Base-by-base conservation (phyloP, 2,888 invertebrate species). In the Papilio gigon region DNA sequence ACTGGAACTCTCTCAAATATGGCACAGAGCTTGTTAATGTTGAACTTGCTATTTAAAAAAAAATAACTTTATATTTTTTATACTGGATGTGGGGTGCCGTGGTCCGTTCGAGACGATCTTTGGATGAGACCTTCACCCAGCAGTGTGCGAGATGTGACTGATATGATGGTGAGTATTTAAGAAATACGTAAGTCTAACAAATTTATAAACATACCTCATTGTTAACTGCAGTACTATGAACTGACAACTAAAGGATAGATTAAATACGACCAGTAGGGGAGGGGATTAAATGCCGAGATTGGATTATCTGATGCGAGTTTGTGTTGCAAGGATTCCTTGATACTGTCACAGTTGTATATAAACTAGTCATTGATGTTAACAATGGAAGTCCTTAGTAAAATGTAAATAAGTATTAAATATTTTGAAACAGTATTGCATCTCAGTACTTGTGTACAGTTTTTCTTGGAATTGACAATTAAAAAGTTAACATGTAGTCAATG, bases 281-380 rank as follows among this genome's bases (percentile, higher is more conserved):
- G 68, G 68, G 68, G 64, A 64, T 68, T 68, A n/a, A n/a, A 68
- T 12, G 22, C 35, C 35, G 35, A 40, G 68, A 64, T 68, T 64
- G 68, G 68, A 68, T 68, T 68, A 68, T 59, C 58, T 59, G 47
- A 68, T 59, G 47, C 59, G 25, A 30, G 35, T 58, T n/a, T 64
- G 35, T 44, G n/a, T 64, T 68, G 58, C 56, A 62, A 35, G 68
- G 63, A 63, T 68, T 63, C 63, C 35, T 44, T 63, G 22, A 12
- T 62, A 44, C 44, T 25, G 53, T 27, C n/a, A 56, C 14, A 27
- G n/a, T 50, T 40, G 35, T 58, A 62, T 12, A 22, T 20, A 9
- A 12, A 63, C 42, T 27, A 30, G 35, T 37, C 6, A 22, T 59
- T 59, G 58, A 35, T 25, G 5, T 53, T 4, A 0, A n/a, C n/a